Conservation (phyloP, 2,888 invertebrate genomes). For the Kuschelorhynchus macadamiae region DNA sequence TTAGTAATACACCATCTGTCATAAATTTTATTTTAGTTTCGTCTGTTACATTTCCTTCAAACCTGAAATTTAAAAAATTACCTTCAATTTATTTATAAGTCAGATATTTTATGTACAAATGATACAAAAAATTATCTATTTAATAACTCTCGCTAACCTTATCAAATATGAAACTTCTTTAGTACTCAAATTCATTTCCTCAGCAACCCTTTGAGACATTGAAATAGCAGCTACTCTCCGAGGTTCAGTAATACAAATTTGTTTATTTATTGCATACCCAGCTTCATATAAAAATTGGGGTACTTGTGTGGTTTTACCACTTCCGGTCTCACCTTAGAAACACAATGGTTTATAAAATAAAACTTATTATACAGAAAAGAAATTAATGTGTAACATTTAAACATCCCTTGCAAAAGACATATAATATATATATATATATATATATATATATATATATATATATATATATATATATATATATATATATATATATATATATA, state of each 20-base stretch:
- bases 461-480: too few species aligned
- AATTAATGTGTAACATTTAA: too few species aligned
- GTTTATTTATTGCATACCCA: constrained; percentile 82
- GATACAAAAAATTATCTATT: background rate
- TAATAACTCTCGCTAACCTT: constrained; percentile 67
- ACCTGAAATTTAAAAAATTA: constrained; percentile 64
- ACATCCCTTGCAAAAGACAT: too few species aligned
- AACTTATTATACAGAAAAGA: too few species aligned
- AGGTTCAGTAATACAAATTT: constrained; percentile 97
- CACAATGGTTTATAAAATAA: background rate
- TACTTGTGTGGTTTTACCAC: constrained; percentile 98
- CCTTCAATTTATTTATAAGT: too few species aligned
- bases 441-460: too few species aligned
- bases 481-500: too few species aligned
- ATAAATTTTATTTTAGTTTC: constrained; percentile 97
- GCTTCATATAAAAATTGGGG: constrained; percentile 99
- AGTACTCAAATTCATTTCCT: constrained; percentile 86
- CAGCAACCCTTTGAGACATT: constrained; percentile 93
- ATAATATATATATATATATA: too few species aligned
- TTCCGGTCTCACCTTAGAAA: constrained; percentile 67
- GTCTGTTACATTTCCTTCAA: constrained; percentile 91
- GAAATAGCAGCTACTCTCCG: constrained; percentile 98
- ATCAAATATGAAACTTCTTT: constrained; percentile 91
- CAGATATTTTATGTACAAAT: too few species aligned
- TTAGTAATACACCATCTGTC: constrained; percentile 97